A percentile compares a stretch with the other conserved stretches of the same genome.
phyloP scores from a whole-genome alignment of 2,113 vertebrate genomes.

The Pleuronectes platessa region DNA sequence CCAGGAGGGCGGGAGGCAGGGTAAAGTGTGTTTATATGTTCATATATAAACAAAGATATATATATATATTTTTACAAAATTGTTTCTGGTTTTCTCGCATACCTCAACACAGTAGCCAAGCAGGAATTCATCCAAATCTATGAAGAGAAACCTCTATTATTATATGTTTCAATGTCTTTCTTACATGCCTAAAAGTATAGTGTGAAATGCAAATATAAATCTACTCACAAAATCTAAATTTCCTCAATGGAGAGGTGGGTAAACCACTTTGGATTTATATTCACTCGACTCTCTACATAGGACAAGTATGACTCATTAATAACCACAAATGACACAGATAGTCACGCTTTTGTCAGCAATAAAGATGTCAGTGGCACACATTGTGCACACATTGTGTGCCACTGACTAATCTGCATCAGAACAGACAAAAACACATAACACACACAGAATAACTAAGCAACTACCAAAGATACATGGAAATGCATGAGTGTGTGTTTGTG shows the following conservation, averaged over 20 bases:
- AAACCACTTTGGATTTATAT: not conserved
- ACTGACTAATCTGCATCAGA: constrained; percentile 39
- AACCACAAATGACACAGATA: not conserved
- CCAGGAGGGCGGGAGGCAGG: constrained; percentile 61
- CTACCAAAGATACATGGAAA: not conserved
- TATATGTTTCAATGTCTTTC: not conserved
- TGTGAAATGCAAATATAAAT: not conserved
- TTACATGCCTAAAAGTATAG: not conserved
- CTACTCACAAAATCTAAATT: not conserved
- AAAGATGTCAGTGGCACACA: not conserved
- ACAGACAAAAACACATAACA: constrained; percentile 15
- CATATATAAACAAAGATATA: constrained; percentile 1
- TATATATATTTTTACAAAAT: not conserved
- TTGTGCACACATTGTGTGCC: too few species aligned
- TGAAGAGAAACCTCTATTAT: not conserved
- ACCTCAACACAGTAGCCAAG: not conserved
- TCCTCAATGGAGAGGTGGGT: not conserved
- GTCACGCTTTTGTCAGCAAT: not conserved
- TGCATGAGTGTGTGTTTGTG: constrained; percentile 15
- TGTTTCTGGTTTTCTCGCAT: not conserved
- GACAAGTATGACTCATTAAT: not conserved
- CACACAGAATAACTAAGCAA: not conserved
- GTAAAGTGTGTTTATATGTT: constrained; percentile 1
- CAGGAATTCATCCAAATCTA: too few species aligned
- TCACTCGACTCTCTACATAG: not conserved